A percentile compares a stretch with the other conserved stretches of the same genome.
phyloP scores from a whole-genome alignment of 2,113 vertebrate genomes.

The Peromyscus leucopus region DNA sequence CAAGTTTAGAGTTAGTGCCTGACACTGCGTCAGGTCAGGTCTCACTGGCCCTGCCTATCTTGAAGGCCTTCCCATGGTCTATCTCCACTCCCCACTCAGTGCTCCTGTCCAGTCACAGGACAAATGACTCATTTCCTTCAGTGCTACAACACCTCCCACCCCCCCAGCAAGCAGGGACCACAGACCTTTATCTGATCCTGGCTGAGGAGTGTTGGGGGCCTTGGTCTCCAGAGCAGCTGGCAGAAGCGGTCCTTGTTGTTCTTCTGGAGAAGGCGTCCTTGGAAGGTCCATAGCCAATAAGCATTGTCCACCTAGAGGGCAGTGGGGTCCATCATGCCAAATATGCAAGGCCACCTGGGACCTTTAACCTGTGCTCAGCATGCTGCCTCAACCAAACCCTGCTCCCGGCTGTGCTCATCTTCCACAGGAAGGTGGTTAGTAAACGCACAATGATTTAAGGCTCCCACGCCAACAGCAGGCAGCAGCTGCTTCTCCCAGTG shows the following conservation, averaged over 20 bases:
- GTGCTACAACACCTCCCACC: rapidly evolving
- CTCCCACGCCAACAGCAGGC: rapidly evolving
- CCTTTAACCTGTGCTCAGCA: neutral
- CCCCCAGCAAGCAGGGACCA: too few relatives aligned
- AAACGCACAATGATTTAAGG: too few relatives aligned
- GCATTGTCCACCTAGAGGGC: conserved; percentile 97
- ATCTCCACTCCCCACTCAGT: neutral
- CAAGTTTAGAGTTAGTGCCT: neutral
- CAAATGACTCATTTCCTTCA: neutral
- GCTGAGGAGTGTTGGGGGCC: conserved; percentile 93
- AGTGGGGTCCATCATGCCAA: neutral
- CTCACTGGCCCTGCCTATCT: neutral
- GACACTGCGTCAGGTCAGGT: neutral
- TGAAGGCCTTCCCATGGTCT: neutral
- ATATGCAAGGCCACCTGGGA: neutral
- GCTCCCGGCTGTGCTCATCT: rapidly evolving
- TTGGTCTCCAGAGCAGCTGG: conserved; percentile 97
- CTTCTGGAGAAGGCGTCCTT: conserved; percentile 98
- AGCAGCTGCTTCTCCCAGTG: neutral
- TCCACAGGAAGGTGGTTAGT: rapidly evolving
- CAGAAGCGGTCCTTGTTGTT: conserved; percentile 99
- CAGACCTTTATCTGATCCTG: conserved; percentile 94
- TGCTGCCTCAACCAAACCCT: neutral
- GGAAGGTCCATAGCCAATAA: conserved; percentile 99
- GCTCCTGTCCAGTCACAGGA: neutral